Evolutionary conservation across 2,888 invertebrate genomes (phyloP).

Genomic region (Schizaphis graminum): DNA sequence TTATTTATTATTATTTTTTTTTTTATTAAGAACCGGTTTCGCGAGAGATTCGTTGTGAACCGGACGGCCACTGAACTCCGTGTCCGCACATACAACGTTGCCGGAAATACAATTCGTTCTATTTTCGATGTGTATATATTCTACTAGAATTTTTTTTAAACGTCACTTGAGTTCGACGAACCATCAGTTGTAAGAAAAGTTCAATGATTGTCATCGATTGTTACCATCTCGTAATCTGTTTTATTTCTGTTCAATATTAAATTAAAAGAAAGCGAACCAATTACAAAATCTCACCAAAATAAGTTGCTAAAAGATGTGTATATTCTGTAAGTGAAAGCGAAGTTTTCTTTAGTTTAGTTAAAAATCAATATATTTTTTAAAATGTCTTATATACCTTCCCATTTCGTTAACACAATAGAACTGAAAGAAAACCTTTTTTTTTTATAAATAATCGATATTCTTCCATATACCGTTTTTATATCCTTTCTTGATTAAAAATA

Average conservation of each 20-base stretch:
- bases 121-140: slow-evolving; percentile 3
- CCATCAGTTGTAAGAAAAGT: neutral
- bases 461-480: neutral
- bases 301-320: neutral
- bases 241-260: neutral
- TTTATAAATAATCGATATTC: slow-evolving; percentile 22
- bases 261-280: neutral
- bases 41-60: slow-evolving; percentile 45
- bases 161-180: neutral
- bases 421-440: neutral
- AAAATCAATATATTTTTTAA: slow-evolving; percentile 15
- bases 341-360: neutral
- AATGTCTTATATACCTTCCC: neutral
- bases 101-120: slow-evolving; percentile 56
- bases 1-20: slow-evolving; percentile 67
- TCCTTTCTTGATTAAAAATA: neutral
- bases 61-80: slow-evolving; percentile 64
- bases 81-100: slow-evolving; percentile 28
- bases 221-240: neutral
- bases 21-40: slow-evolving; percentile 54
- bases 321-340: neutral
- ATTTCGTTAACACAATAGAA: slow-evolving; percentile 11
- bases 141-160: neutral
- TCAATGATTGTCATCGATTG: neutral
- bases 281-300: no score